A percentile compares a stretch with the other conserved stretches of the same genome.
These are phyloP conservation scores for Poeciliopsis retropinna DNA, from an alignment of 2,113 vertebrate genomes.

Conservation along the genomic window DNA sequence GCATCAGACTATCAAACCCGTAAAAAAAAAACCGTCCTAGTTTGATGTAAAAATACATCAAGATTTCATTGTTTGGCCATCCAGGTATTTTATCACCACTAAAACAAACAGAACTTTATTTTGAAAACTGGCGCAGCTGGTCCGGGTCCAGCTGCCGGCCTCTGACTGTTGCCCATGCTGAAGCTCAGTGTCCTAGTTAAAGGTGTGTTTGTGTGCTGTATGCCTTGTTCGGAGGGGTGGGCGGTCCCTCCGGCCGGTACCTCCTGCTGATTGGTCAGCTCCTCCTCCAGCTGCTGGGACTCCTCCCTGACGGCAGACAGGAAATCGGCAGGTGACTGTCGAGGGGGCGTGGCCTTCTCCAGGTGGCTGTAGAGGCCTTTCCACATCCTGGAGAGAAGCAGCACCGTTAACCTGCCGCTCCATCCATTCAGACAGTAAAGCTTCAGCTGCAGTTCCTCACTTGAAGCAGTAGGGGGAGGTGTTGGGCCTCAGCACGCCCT, in stretches of 20 bases:
- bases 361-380: conserved; percentile 92
- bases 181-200: not conserved
- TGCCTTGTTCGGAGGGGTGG: conserved; percentile 80
- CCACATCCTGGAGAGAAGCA: conserved; percentile 84
- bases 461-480: conserved; percentile 92
- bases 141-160: not conserved
- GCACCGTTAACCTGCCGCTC: not conserved
- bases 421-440: too few relatives aligned
- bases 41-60: too few relatives aligned
- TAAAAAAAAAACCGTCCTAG: too few relatives aligned
- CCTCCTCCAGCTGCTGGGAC: conserved; percentile 80
- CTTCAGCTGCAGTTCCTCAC: conserved; percentile 70
- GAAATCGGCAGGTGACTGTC: conserved; percentile 87
- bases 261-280: conserved; percentile 82
- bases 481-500: conserved; percentile 84
- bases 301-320: conserved; percentile 80
- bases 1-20: too few relatives aligned
- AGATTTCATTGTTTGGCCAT: too few relatives aligned
- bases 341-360: conserved; percentile 85
- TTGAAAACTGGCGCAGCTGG: too few relatives aligned
- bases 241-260: conserved; percentile 78
- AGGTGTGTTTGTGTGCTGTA: conserved; percentile 69
- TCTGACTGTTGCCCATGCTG: not conserved
- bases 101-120: too few relatives aligned
- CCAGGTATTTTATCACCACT: too few relatives aligned